Evolutionary conservation across 2,888 invertebrate genomes (phyloP).

Genomic region (Syrphus vitripennis): DNA sequence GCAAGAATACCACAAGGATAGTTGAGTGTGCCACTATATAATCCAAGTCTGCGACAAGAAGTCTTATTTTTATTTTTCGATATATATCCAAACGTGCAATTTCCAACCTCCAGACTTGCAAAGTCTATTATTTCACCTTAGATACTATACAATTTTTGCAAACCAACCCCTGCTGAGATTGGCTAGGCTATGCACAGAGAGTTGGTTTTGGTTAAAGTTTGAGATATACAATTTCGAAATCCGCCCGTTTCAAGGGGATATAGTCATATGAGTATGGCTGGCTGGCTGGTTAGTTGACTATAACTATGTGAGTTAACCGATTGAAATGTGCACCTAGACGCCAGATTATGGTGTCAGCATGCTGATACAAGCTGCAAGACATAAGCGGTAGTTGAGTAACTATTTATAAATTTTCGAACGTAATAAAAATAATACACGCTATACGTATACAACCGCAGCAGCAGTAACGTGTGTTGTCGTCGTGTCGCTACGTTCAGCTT

Average conservation of each 20-base stretch:
- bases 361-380: constrained; percentile 7
- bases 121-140: constrained; percentile 45
- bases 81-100: constrained; percentile 10
- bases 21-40: not conserved
- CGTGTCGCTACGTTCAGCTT: constrained; percentile 27
- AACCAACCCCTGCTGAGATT: constrained; percentile 66
- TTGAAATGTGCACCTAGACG: constrained; percentile 66
- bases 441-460: not conserved
- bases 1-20: not conserved
- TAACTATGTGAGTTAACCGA: constrained; percentile 47
- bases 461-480: not conserved
- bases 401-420: constrained; percentile 22
- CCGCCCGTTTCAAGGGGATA: constrained; percentile 12
- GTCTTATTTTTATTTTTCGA: not conserved
- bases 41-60: not conserved
- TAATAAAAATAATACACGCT: constrained; percentile 55
- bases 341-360: constrained; percentile 49
- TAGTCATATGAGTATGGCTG: not conserved
- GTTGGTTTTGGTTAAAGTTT: no score
- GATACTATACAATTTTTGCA: not conserved
- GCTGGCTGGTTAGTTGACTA: not conserved
- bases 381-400: constrained; percentile 45
- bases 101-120: constrained; percentile 50
- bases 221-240: constrained; percentile 53
- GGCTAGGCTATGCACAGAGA: not conserved